A percentile compares a stretch with the other conserved stretches of the same genome.
These are phyloP conservation scores for Epistrophe eligans DNA, from an alignment of 2,888 invertebrate species.

Conservation along the genomic window DNA sequence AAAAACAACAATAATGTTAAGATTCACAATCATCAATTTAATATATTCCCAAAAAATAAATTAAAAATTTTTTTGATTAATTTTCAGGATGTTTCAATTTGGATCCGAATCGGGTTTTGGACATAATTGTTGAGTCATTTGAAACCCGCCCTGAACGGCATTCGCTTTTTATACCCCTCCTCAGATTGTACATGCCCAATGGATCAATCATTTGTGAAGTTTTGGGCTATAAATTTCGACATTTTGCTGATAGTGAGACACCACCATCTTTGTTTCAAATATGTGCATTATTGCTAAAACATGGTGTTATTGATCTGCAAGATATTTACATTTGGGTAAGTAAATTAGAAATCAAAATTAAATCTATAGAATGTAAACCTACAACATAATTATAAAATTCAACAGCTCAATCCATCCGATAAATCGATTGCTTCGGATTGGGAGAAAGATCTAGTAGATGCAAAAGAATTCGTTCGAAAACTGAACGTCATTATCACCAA, in stretches of 20 bases:
- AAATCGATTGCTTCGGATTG: conserved; percentile 91
- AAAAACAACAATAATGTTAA: no score
- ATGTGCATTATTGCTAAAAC: conserved; percentile 94
- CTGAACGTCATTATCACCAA: conserved; percentile 92
- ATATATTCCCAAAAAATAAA: background rate
- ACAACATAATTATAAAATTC: conserved; percentile 59
- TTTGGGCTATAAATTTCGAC: conserved; percentile 95
- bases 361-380: background rate
- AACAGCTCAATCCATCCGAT: conserved; percentile 93
- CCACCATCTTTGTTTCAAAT: conserved; percentile 94
- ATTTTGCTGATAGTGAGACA: conserved; percentile 87
- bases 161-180: conserved; percentile 92
- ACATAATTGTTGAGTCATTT: conserved; percentile 98
- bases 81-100: conserved; percentile 97
- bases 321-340: conserved; percentile 96
- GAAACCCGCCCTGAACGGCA: conserved; percentile 93
- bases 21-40: no score
- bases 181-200: conserved; percentile 95
- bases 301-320: conserved; percentile 92
- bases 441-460: conserved; percentile 92
- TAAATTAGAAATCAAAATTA: conserved; percentile 50
- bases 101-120: conserved; percentile 98
- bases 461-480: conserved; percentile 94
- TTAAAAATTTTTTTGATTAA: conserved; percentile 77
- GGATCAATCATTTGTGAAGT: conserved; percentile 95